These are phyloP conservation scores for Gorsachius magnificus DNA, from an alignment of 2,797 vertebrate species.

Conservation along the genomic window DNA sequence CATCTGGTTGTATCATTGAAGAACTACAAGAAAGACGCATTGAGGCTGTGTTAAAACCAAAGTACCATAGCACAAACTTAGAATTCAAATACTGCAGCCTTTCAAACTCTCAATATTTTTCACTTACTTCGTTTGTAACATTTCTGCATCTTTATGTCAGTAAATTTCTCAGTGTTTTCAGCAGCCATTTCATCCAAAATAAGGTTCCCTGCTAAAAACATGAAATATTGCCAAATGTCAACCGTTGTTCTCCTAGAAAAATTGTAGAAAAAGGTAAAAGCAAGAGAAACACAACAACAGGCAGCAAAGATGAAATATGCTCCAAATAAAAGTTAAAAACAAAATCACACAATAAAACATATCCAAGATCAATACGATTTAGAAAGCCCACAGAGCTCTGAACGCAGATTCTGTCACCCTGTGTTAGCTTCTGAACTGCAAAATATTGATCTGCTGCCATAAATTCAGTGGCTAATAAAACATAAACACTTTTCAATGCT, in stretches of 20 bases:
- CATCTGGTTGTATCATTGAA: not conserved
- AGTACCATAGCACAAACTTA: not conserved
- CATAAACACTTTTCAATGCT: not conserved
- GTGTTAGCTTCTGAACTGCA: not conserved
- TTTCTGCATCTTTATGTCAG: slow-evolving; percentile 49
- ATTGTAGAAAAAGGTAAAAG: not conserved
- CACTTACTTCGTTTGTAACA: slow-evolving; percentile 73
- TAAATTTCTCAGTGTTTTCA: slow-evolving; percentile 36
- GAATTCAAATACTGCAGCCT: not conserved
- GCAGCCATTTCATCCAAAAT: slow-evolving; percentile 49
- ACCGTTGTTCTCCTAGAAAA: not conserved
- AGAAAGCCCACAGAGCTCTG: not conserved
- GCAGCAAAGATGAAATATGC: not conserved
- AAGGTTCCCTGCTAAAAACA: slow-evolving; percentile 53
- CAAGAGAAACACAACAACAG: not conserved
- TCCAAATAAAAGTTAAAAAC: not conserved
- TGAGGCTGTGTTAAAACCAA: not conserved
- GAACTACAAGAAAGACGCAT: not conserved
- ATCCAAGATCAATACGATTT: not conserved
- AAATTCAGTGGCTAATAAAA: not conserved
- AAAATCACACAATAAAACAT: accelerated
- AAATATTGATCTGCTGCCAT: not conserved
- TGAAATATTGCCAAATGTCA: not conserved
- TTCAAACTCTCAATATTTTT: not conserved
- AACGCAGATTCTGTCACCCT: not conserved